Percentiles rank a stretch among this genome's conserved stretches.
Conservation (phyloP, 2,797 vertebrate species). For the Tenualosa ilisha region DNA sequence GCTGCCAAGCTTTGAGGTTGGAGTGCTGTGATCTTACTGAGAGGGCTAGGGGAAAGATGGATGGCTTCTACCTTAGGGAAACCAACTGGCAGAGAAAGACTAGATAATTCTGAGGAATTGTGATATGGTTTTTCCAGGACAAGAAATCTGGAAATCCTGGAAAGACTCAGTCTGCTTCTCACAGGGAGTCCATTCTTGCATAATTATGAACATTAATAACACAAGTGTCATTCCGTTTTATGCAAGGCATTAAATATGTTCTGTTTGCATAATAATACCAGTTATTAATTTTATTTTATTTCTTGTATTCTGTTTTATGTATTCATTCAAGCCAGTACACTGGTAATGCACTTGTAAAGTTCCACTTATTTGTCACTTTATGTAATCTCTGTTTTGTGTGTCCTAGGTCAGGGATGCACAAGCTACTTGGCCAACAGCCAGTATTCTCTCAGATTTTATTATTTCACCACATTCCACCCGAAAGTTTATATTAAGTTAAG, state of each 20-base stretch:
- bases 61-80: conserved; percentile 16
- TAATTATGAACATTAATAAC: background rate
- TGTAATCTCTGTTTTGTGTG: too few species aligned
- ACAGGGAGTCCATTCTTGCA: background rate
- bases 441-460: too few species aligned
- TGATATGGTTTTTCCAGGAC: background rate
- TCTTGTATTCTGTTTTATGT: too few species aligned
- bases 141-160: background rate
- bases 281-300: too few species aligned
- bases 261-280: too few species aligned
- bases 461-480: background rate
- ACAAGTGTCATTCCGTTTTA: background rate
- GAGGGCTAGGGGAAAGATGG: background rate
- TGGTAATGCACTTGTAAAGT: too few species aligned
- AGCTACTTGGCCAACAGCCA: background rate
- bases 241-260: too few species aligned
- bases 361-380: too few species aligned
- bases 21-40: background rate
- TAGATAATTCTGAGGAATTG: conserved; percentile 13
- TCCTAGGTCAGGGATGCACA: background rate
- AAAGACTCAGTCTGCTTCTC: background rate
- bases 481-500: background rate
- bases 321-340: too few species aligned
- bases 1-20: conserved; percentile 15
- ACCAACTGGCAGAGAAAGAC: background rate